A percentile compares a stretch with the other conserved stretches of the same genome.
Conservation (phyloP, 2,797 vertebrate genomes). For the Spheniscus humboldti region DNA sequence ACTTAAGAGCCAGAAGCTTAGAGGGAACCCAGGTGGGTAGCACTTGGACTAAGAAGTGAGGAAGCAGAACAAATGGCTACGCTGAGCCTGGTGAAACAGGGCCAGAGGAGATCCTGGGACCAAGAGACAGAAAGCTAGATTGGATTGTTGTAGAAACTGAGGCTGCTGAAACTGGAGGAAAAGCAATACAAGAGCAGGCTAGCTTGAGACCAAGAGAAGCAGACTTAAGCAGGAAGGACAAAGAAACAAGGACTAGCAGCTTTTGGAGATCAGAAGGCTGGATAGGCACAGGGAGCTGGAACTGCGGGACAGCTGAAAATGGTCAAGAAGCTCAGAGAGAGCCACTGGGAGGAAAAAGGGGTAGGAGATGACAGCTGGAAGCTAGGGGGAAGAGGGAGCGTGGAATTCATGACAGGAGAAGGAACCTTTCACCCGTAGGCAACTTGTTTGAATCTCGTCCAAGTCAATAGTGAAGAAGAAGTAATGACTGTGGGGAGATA, state of each 20-base stretch:
- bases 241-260: not conserved
- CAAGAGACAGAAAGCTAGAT: fast-evolving
- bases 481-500: not conserved
- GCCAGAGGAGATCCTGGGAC: not conserved
- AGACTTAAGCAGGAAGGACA: not conserved
- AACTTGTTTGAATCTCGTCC: conserved; percentile 23
- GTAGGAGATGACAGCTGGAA: not conserved
- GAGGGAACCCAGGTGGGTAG: not conserved
- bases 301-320: not conserved
- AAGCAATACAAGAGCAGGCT: not conserved
- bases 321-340: not conserved
- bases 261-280: not conserved
- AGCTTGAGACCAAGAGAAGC: not conserved
- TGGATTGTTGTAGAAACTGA: not conserved
- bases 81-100: not conserved
- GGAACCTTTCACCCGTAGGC: conserved; percentile 44
- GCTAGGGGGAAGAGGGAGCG: not conserved
- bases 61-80: not conserved
- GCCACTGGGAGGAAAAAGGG: not conserved
- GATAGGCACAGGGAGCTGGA: not conserved
- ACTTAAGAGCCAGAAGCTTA: not conserved
- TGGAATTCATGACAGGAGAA: not conserved
- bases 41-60: not conserved
- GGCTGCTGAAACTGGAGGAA: not conserved
- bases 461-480: not conserved